phyloP scores from a whole-genome alignment of 2,113 vertebrate species.

The Miniopterus natalensis region DNA sequence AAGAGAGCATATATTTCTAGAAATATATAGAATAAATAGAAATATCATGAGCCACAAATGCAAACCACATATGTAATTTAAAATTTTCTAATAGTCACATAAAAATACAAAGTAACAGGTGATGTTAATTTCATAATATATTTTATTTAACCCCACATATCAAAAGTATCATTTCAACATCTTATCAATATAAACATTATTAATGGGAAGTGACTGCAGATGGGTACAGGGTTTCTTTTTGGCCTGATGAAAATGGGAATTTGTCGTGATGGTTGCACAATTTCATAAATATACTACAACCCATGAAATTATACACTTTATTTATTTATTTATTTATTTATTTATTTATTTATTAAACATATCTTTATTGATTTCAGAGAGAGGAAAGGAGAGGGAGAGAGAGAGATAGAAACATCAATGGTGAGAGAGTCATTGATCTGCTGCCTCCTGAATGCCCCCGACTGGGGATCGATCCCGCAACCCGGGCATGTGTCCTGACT shows the following conservation, averaged over 20 bases:
- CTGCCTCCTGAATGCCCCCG: no score
- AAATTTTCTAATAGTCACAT: not conserved
- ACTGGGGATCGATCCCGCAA: no score
- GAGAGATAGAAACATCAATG: no score
- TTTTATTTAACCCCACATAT: not conserved
- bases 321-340: no score
- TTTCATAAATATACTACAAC: not conserved
- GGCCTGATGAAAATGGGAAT: not conserved
- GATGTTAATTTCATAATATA: not conserved
- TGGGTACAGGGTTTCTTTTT: not conserved
- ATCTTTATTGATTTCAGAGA: no score
- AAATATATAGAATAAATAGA: not conserved
- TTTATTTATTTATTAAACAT: no score
- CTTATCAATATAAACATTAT: conserved; percentile 5
- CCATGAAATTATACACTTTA: not conserved
- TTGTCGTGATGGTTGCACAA: not conserved
- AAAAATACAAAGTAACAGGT: not conserved
- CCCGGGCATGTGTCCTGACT: no score
- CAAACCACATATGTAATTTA: not conserved
- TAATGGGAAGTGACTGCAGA: not conserved
- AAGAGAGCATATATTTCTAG: not conserved
- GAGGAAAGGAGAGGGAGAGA: no score
- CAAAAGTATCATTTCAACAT: not conserved
- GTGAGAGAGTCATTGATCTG: no score
- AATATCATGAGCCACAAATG: not conserved